Percentiles rank a stretch among this genome's conserved stretches.
These are phyloP conservation scores for Drosophila sordidula DNA, from an alignment of 2,888 invertebrate genomes.

Conservation along the genomic window DNA sequence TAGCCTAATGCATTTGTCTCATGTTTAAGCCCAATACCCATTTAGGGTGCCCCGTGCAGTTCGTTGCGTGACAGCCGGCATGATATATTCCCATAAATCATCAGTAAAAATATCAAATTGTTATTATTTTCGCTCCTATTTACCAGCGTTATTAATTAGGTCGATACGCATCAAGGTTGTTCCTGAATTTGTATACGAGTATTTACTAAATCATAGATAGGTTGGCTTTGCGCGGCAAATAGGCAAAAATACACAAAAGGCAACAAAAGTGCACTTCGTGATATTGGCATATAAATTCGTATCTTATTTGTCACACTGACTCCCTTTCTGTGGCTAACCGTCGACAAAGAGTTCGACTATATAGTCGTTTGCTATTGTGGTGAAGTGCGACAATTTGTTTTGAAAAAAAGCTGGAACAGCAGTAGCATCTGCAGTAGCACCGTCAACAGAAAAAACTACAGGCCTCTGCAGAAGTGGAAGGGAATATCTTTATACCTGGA, in stretches of 20 bases:
- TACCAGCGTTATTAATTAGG: conserved; percentile 22
- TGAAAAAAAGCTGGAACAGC: conserved; percentile 42
- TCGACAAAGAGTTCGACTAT: no score
- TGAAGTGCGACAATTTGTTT: conserved; percentile 73
- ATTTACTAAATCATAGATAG: conserved; percentile 16
- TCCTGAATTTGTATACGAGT: not conserved
- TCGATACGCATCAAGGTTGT: conserved; percentile 8
- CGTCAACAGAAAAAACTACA: conserved; percentile 7
- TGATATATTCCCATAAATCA: conserved; percentile 25
- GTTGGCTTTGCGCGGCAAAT: conserved; percentile 47
- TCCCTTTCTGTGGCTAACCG: not conserved
- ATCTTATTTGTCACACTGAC: conserved; percentile 17
- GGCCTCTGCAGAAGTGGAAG: conserved; percentile 13
- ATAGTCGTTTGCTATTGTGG: conserved; percentile 5
- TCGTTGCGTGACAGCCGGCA: conserved; percentile 35
- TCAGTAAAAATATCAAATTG: conserved; percentile 22
- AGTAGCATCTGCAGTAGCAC: conserved; percentile 21
- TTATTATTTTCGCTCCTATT: conserved; percentile 25
- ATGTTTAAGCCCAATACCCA: conserved; percentile 42
- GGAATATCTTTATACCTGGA: conserved; percentile 81
- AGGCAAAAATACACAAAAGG: conserved; percentile 5
- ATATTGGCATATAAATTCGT: conserved; percentile 40
- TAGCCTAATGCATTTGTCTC: conserved; percentile 53
- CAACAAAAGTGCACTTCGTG: conserved; percentile 46
- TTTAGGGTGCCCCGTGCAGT: conserved; percentile 10